Evolutionary conservation across 2,113 vertebrate species (phyloP).

Genomic region (Struthidea cinerea): DNA sequence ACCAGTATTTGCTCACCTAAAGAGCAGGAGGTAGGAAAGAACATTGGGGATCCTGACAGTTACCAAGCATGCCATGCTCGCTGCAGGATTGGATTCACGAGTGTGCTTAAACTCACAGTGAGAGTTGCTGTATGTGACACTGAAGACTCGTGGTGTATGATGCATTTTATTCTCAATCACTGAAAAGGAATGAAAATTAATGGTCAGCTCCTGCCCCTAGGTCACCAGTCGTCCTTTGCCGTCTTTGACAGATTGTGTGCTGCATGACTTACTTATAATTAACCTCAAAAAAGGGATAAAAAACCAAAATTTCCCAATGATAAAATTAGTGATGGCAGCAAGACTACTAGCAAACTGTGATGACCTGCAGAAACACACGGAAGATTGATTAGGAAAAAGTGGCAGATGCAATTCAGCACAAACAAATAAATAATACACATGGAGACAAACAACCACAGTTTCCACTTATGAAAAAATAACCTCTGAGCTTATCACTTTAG

Average conservation of each 20-base stretch:
- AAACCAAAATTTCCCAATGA: not conserved
- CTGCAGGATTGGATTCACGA: not conserved
- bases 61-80: not conserved
- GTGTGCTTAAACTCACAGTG: not conserved
- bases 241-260: not conserved
- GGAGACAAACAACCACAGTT: not conserved
- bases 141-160: not conserved
- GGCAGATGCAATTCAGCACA: not conserved
- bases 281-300: not conserved
- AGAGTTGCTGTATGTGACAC: not conserved
- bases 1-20: not conserved
- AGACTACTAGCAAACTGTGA: not conserved
- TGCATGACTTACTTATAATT: not conserved
- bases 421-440: not conserved
- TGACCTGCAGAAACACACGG: not conserved
- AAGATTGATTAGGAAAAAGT: not conserved
- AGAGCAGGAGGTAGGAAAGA: not conserved
- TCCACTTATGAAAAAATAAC: not conserved
- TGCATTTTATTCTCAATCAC: not conserved
- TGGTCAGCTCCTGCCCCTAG: not conserved
- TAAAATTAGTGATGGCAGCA: not conserved
- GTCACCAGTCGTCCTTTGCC: not conserved
- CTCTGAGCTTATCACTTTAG: not conserved
- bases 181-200: not conserved
- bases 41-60: not conserved